Percentiles rank a stretch among this genome's conserved stretches.
Conservation (phyloP, 2,113 vertebrate species). For the Corythornis vintsioides region DNA sequence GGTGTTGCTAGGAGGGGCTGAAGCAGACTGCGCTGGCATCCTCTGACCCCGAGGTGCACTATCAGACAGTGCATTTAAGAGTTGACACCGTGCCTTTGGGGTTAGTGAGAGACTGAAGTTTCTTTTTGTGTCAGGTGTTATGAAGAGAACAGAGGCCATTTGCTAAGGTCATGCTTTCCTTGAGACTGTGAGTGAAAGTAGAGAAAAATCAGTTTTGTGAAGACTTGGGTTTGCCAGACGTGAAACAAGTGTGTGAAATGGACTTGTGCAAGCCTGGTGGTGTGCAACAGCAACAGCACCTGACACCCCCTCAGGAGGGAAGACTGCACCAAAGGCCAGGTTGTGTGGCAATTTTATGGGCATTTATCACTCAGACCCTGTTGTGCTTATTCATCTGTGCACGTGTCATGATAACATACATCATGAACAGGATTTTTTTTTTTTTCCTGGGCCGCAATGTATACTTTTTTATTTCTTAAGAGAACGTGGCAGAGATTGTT, state of each 20-base stretch:
- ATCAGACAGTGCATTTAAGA: rapidly evolving
- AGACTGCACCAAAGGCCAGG: not conserved
- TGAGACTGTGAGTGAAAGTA: not conserved
- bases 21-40: not conserved
- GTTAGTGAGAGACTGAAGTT: not conserved
- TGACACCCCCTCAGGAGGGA: not conserved
- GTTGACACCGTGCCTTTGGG: not conserved
- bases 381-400: not conserved
- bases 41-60: not conserved
- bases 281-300: too few species aligned
- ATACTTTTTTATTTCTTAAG: not conserved
- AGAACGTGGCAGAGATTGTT: not conserved
- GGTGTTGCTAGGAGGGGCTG: not conserved
- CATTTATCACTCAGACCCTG: not conserved
- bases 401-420: not conserved
- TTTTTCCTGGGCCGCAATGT: rapidly evolving
- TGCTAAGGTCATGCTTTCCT: not conserved
- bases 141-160: not conserved
- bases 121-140: not conserved
- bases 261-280: not conserved
- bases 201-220: not conserved
- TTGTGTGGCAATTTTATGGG: not conserved
- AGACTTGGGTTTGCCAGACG: not conserved
- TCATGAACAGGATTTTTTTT: not conserved
- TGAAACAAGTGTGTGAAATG: not conserved